Conservation (phyloP, 53 echinoderm and acorn worm genomes). For the Crossaster papposus region DNA sequence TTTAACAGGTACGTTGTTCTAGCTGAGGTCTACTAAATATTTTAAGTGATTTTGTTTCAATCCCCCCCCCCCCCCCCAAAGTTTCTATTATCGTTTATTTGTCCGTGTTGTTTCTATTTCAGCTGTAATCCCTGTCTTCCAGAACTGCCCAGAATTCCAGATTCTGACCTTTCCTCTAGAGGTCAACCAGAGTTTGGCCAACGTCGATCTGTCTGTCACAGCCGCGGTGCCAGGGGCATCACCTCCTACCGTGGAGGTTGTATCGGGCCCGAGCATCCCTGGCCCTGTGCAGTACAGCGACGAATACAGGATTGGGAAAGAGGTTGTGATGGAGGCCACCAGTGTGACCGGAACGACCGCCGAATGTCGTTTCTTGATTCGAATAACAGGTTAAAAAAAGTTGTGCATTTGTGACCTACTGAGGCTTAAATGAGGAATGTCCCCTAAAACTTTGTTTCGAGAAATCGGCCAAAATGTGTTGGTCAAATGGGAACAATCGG, state of each 20-base stretch:
- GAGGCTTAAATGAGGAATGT: too few species aligned
- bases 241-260: slow-evolving; percentile 45
- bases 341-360: slow-evolving; percentile 39
- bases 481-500: too few species aligned
- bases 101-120: neutral
- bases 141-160: slow-evolving; percentile 57
- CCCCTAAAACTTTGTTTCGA: too few species aligned
- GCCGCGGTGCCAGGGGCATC: slow-evolving; percentile 48
- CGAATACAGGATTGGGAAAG: slow-evolving; percentile 48
- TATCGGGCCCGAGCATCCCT: slow-evolving; percentile 52
- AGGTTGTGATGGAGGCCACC: slow-evolving; percentile 41
- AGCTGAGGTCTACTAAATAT: neutral
- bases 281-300: slow-evolving; percentile 60
- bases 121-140: slow-evolving; percentile 52
- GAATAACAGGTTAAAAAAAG: slow-evolving; percentile 38
- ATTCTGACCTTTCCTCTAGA: slow-evolving; percentile 60
- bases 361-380: slow-evolving; percentile 59
- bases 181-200: slow-evolving; percentile 28
- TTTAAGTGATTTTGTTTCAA: neutral
- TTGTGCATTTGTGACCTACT: too few species aligned
- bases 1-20: too few species aligned
- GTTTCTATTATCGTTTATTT: neutral
- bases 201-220: slow-evolving; percentile 26
- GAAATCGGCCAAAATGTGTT: too few species aligned
- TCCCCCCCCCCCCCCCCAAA: too few species aligned